Evolutionary conservation across 2,797 vertebrate species (phyloP), one percentile per base, ranked within the genome.

Genomic region (Naso thynnoides): DNA sequence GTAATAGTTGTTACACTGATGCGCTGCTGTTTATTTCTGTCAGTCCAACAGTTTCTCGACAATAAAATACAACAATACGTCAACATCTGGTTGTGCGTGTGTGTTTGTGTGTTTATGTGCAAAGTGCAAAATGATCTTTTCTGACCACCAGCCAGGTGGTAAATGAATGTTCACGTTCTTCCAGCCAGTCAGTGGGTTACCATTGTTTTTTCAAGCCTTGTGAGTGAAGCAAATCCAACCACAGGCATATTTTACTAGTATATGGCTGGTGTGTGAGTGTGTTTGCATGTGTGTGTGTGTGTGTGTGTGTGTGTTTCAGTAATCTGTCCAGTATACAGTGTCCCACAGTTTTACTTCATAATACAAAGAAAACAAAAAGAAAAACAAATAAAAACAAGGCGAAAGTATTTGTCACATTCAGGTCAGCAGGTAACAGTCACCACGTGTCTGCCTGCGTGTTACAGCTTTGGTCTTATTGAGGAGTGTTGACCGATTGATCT

Each of bases 291-390:
- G 52, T 73, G 55, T 63, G 47, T 73, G 68, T 68, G 21, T 49
- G 52, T 69, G 57, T 62, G 56, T 69, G 61, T 58, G n/a, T 54
- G 5, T 27, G 41, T 53, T 19, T 82, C 52, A 62, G 57, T 77
- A 75, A 87, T 50, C 33, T 56, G 38, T 57, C 52, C 31, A 60
- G 61, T 62, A 54, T 54, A 19, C 63, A 62, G 58, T 38, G 85
- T 86, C 82, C 70, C 83, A 82, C 76, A 84, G 89, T 79, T 87
- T 92, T 91, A 91, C 84, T 82, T 91, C 89, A 91, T 86, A 91
- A 70, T 88, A 89, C 79, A 52, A 81, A 83, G 74, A 85, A 88
- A 83, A 88, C 81, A 13, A 73, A 79, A 50, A 7, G 9, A 57
- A 66, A 75, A 70, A 50, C 2, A 73, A 60, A 61, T 58, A 57